Base-by-base conservation (phyloP, 2,888 invertebrate species). In the Amblyteles armatorius region DNA sequence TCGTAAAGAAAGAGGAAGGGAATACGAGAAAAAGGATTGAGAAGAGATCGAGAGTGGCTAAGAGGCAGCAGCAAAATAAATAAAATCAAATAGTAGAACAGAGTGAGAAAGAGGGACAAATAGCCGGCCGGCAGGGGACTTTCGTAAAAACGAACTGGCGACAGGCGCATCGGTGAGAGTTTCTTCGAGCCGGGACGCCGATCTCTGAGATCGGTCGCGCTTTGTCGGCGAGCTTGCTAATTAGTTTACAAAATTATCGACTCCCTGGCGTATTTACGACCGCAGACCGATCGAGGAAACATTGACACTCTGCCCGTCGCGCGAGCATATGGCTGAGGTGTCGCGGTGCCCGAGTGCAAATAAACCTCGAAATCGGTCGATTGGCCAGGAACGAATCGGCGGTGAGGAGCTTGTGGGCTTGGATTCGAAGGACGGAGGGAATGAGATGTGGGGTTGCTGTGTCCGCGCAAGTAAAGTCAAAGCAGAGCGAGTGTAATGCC, bases 201-300 rank as follows among this genome's bases (percentile, higher is more conserved):
- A 83, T 86, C 86, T 86, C 89, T 86, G 89, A 90, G 91, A 91
- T 91, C 89, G 90, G 48, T 80, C 50, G 57, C 71, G 91, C 94
- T 94, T 94, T 94, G 94, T 94, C 94, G 94, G 93, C 94, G 89
- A 90, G 83, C 87, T 89, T 90, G 93, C 93, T 94, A 93, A 94
- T 94, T 93, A 93, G 93, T 94, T 93, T 93, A 93, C 93, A 92
- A 93, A 93, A 92, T 93, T 93, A 94, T 94, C 92, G 93, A 92
- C 92, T 90, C 90, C 87, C 87, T 86, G 86, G 87, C 88, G 90
- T 91, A 90, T 92, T 91, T 90, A 89, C 90, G 87, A 88, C 86
- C 87, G 88, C 88, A 83, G 84, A 69, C 33, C 68, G 33, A 33
- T 48, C 44, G 73, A 73, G 84, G 82, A 88, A 88, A 90, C 88